Conservation (phyloP, 2,888 invertebrate genomes). For the Electrophaes corylata region DNA sequence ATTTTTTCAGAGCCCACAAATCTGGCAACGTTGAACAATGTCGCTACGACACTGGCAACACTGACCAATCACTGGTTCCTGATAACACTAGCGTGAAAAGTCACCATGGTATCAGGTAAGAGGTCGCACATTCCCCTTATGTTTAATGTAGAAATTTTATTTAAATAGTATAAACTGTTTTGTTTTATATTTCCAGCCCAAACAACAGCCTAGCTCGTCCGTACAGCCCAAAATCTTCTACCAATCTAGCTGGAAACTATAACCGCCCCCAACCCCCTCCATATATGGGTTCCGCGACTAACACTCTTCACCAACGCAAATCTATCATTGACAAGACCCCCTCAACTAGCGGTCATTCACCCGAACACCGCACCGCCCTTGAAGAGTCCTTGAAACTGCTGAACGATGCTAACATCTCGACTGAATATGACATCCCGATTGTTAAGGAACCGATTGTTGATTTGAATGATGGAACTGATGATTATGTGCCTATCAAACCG, state of each 20-base stretch:
- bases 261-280: constrained; percentile 80
- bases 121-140: neutral
- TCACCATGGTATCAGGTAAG: constrained; percentile 63
- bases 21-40: constrained; percentile 69
- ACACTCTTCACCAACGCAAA: constrained; percentile 69
- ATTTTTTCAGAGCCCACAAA: constrained; percentile 71
- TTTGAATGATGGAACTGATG: constrained; percentile 66
- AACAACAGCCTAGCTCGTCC: constrained; percentile 82
- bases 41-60: constrained; percentile 71
- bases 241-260: constrained; percentile 72
- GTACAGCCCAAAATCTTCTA: constrained; percentile 76
- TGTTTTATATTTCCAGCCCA: constrained; percentile 71
- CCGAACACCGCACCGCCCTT: constrained; percentile 67
- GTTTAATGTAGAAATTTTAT: neutral
- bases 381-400: constrained; percentile 77
- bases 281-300: constrained; percentile 67
- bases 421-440: constrained; percentile 59
- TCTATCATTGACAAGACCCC: constrained; percentile 56
- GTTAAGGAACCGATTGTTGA: constrained; percentile 71
- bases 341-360: constrained; percentile 59
- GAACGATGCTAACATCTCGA: constrained; percentile 75
- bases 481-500: constrained; percentile 69
- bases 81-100: constrained; percentile 73
- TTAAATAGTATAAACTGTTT: neutral
- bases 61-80: constrained; percentile 69